These are phyloP conservation scores for Zaprionus ornatus DNA, from an alignment of 1,140 invertebrate species.

Conservation along the genomic window DNA sequence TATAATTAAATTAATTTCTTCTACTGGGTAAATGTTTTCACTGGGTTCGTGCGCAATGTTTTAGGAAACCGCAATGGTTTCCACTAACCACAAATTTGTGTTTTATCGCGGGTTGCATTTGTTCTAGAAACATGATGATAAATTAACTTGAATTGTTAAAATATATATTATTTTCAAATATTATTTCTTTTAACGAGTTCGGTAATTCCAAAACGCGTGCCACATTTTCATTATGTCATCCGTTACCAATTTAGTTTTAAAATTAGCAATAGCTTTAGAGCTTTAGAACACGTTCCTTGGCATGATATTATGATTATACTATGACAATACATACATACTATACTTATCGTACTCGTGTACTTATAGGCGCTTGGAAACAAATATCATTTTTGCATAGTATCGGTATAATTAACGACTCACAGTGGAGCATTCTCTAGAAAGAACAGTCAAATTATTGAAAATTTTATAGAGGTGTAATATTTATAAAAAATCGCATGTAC, in stretches of 20 bases:
- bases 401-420: background rate
- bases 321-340: conserved; percentile 9
- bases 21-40: background rate
- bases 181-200: conserved; percentile 3
- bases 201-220: conserved; percentile 46
- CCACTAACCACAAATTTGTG: conserved; percentile 41
- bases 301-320: conserved; percentile 37
- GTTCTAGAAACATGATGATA: conserved; percentile 17
- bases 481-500: no score
- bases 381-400: background rate
- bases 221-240: conserved; percentile 29
- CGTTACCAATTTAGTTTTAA: conserved; percentile 14
- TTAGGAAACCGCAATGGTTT: conserved; percentile 53
- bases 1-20: conserved; percentile 28
- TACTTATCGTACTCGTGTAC: conserved; percentile 11
- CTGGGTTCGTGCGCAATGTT: conserved; percentile 47
- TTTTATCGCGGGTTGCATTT: conserved; percentile 23
- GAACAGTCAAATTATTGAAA: background rate
- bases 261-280: conserved; percentile 38
- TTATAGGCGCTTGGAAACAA: conserved; percentile 2
- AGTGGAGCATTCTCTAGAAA: background rate
- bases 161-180: background rate
- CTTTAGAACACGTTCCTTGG: conserved; percentile 35
- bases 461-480: background rate
- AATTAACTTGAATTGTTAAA: conserved; percentile 3